Evolutionary conservation across 2,888 invertebrate genomes (phyloP), one percentile per base, ranked within the genome.

Genomic region (Pilophorus perplexus): DNA sequence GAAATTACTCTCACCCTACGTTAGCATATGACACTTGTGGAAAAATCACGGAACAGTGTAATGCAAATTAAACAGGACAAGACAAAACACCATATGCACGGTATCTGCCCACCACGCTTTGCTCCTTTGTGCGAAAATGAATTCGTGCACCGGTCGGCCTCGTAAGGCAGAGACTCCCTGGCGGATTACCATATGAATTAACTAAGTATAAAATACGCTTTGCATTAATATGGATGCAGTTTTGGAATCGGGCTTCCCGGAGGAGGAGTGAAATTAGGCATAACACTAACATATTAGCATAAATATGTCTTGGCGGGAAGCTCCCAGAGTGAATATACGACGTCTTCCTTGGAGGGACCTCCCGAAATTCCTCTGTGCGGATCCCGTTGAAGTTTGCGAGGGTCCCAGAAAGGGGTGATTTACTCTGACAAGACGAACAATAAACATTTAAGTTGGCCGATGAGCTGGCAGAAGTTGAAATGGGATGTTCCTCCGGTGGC

Each of bases 231-330:
- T 64, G 67, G 64, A 55, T 44, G 52, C 59, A 54, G 40, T 54
- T 48, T 62, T 22, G 66, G 20, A 42, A 57, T 46, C 25, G 54
- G 25, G 10, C 22, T 40, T 55, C 44, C 22, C n/a, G n/a, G n/a
- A 60, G 65, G 68, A 67, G 59, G 57, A 67, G 68, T 67, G 68
- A 69, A 71, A 71, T 71, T 71, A 71, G 69, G 67, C 70, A 71
- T 71, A 69, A 68, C 70, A 68, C 67, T 64, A 68, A 69, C 68
- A 68, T 68, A 68, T 71, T 71, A 68, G 65, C 70, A 71, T 71
- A 71, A 71, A 71, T 69, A 69, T 69, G 67, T 64, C 67, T 48
- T 37, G 10, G 57, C 25, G 48, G n/a, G 16, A 18, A 16, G n/a
- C n/a, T 18, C 12, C 8, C 8, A 38, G 37, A 5, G 52, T 22